Evolutionary conservation across 30 jellyfish, hydroid and myxozoan genomes (phyloP), one percentile per base, ranked within the genome.

Genomic region (Chrysaora quinquecirrha): DNA sequence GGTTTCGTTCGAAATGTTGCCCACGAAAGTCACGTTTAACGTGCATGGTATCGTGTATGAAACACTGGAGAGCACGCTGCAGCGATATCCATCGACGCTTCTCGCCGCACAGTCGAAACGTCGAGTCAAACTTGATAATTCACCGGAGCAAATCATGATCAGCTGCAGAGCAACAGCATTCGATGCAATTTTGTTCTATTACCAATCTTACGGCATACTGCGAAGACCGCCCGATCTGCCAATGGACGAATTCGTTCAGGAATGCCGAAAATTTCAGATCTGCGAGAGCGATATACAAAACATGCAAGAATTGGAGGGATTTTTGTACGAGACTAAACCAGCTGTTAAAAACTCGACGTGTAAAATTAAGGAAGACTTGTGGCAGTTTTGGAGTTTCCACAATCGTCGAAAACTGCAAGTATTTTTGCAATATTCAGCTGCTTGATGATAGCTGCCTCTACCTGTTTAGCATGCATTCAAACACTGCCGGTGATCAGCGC

Each of bases 131-230:
- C 83, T 34, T 64, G 78, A 64, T 20, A 20, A 29, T 0, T 43
- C 29, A 21, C 23, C 67, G 12, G 80, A 70, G 38, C 33, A 25
- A 54, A 34, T 82, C 23, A 74, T 66, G 32, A 34, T 94, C 27
- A 78, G 89, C 73, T 70, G 97, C 58, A 70, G 89, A 30, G 81
- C 91, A 0, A 30, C 81, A 7, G 76, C 90, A 10, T 94, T 94
- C 74, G 99, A 87, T 43, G 99, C 97, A 0, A 94, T 94, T 24
- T 61, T 94, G 52, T 94, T 78, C 64, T 94, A 86, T 31, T 94
- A 94, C 85, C 99, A 94, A 73, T 94, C 99, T 1, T 52, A 29
- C 23, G 99, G 99, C 58, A 87, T 63, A 34, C 90, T 94, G 18
- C 71, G 95, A 34, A 48, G 95, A 33, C 99, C 99, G 19, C 76